Conservation (phyloP, 2,797 vertebrate genomes). For the Syngnathus acus region DNA sequence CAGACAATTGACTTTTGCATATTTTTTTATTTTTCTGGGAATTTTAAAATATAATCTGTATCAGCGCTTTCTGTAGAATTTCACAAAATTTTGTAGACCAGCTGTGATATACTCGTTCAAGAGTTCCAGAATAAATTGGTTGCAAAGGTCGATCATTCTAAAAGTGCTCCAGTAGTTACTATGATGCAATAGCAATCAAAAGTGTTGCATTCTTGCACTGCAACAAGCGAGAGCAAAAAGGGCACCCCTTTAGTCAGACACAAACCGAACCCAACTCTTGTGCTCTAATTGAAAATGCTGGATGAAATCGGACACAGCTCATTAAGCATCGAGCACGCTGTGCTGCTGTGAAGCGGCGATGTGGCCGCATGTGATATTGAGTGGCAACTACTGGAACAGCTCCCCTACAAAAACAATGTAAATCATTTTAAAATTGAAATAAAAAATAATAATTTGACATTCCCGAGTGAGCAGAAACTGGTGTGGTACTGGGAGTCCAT, state of each 20-base stretch:
- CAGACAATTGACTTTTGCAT: too few species aligned
- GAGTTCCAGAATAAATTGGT: not conserved
- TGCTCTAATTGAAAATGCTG: slow-evolving; percentile 26
- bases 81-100: too few species aligned
- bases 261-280: slow-evolving; percentile 16
- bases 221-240: not conserved
- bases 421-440: not conserved
- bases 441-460: not conserved
- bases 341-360: slow-evolving; percentile 38
- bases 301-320: slow-evolving; percentile 30
- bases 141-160: not conserved
- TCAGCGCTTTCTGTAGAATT: too few species aligned
- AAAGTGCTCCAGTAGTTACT: not conserved
- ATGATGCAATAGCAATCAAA: not conserved
- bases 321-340: slow-evolving; percentile 34
- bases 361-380: slow-evolving; percentile 16
- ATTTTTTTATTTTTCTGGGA: too few species aligned
- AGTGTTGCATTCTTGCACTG: not conserved
- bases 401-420: not conserved
- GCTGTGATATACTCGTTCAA: too few species aligned
- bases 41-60: too few species aligned
- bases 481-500: too few species aligned
- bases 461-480: not conserved
- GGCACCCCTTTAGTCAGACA: not conserved
- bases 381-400: not conserved